Evolutionary conservation across 2,797 vertebrate genomes (phyloP), one percentile per base, ranked within the genome.

Genomic region (Pelodytes ibericus): DNA sequence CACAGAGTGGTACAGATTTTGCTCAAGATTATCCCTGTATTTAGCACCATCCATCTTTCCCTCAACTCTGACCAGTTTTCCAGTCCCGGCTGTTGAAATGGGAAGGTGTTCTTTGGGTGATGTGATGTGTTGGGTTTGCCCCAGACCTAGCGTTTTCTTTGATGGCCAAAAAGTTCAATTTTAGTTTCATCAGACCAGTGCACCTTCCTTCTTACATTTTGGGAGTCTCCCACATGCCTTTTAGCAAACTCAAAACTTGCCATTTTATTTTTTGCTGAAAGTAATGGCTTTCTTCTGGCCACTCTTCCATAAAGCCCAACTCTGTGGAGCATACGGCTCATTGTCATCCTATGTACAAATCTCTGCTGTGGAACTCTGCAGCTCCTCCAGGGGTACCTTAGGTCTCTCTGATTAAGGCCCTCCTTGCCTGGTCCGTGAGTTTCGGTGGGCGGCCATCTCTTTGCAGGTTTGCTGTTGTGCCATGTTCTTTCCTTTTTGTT

Each of bases 21-120:
- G 22, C 56, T 59, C 56, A 27, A 59, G 56, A 59, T 25, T 26
- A 26, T 27, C 25, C 56, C 56, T 59, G 56, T 5, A 59, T 59
- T 26, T 59, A 59, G 4, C 56, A 2, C 56, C 22, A 59, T 59
- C 56, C 56, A 59, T 59, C 24, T 2, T 59, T 59, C 56, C 56
- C 25, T 59, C 24, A 59, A 59, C 25, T 4, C 56, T 7, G 15
- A 26, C 15, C 56, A 59, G 56, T 59, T 27, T 59, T 24, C 56
- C 4, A 27, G 56, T 59, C 20, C 20, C 8, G 6, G 24, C 8
- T 4, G 1, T 3, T 57, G 24, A 16, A 20, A 25, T 1, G 53
- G 53, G 2, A 3, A 4, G 53, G 9, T 25, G 53, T 24, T 24
- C 7, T 24, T 20, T 5, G 9, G 9, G 8, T 57, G 53, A 10